phyloP scores from a whole-genome alignment of 2,113 vertebrate genomes.

The Poeciliopsis occidentalis region DNA sequence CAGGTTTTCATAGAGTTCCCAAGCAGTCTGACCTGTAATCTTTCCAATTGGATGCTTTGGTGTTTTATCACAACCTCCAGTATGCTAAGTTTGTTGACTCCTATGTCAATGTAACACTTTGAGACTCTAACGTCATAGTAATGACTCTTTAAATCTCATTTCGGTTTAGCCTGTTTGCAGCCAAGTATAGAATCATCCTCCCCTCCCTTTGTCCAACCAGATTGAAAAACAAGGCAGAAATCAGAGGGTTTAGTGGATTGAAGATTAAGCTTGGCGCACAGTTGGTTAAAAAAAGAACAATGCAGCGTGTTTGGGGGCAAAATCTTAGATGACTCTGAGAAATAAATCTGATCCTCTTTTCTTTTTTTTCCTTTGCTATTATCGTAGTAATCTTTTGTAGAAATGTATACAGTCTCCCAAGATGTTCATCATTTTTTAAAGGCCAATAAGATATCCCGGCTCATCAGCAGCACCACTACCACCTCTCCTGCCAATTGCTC shows the following conservation, averaged over 20 bases:
- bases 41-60: neutral
- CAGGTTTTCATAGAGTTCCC: neutral
- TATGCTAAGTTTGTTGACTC: neutral
- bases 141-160: conserved; percentile 18
- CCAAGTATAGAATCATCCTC: conserved; percentile 6
- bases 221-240: conserved; percentile 68
- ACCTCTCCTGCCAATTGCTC: conserved; percentile 10
- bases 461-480: neutral
- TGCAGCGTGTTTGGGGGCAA: conserved; percentile 9
- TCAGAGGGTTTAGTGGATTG: conserved; percentile 73
- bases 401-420: conserved; percentile 24
- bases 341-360: conserved; percentile 17
- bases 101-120: conserved; percentile 41
- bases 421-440: conserved; percentile 41
- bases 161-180: conserved; percentile 16
- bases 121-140: conserved; percentile 17
- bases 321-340: conserved; percentile 16
- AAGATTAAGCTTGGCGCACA: conserved; percentile 68
- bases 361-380: conserved; percentile 8
- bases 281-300: conserved; percentile 55
- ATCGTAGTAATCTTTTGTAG: conserved; percentile 28
- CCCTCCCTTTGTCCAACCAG: conserved; percentile 49
- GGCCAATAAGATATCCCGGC: conserved; percentile 29
- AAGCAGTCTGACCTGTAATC: neutral
- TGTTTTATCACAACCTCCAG: neutral